Evolutionary conservation across 1,140 invertebrate species (phyloP), one percentile per base, ranked within the genome.

Genomic region (Anastrepha obliqua): DNA sequence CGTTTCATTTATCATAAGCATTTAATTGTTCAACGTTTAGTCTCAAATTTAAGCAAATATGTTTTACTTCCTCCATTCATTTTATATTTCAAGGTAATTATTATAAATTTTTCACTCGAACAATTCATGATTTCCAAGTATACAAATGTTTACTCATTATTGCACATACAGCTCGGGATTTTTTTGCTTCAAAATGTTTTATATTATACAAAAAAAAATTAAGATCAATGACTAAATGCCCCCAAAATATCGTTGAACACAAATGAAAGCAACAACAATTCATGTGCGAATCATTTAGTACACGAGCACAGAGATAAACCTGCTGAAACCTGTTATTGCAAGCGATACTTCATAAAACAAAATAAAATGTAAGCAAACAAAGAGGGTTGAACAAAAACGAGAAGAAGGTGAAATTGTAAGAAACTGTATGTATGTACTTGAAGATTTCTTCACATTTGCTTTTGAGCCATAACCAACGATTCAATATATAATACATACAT

Each of bases 1-100:
- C 29, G 29, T 29, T 29, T 29, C 29, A 29, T 29, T 29, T 29
- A 29, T 29, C 29, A 29, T 29, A 29, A 29, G 29, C 29, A 29
- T 29, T 29, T 29, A 29, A 29, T 29, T 29, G 29, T 29, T 29
- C 29, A 62, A 62, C 60, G 17, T 62, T 5, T 11, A 62, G 15
- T n/a, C 11, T n/a, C 11, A 13, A 62, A 62, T 62, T 8, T 58
- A 13, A 58, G 13, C 55, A 58, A 58, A 13, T 58, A 29, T 29
- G 29, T 67, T 74, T 74, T 47, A 7, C 67, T 74, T 74, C 67
- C 67, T 74, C 67, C 67, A 74, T 44, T 74, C 67, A 39, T 11
- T 74, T 74, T 47, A 15, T 47, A 74, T 74, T 44, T 74, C 67
- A 47, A 74, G 67, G 67, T 47, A 44, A 39, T 39, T 44, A 47